phyloP scores from a whole-genome alignment of 2,797 vertebrate species.

The Malacoraja senta region DNA sequence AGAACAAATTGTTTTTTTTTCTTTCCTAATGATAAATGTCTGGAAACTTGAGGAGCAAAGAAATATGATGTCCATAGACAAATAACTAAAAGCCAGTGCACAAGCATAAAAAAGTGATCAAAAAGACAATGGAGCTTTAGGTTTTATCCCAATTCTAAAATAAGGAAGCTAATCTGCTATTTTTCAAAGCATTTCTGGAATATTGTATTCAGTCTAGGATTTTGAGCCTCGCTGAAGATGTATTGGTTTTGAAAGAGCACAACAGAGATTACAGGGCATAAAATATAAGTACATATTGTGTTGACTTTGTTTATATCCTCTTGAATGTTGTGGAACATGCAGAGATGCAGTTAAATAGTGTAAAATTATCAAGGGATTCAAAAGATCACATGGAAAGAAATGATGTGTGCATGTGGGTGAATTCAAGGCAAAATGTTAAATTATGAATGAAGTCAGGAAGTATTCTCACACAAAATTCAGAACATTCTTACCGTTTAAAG shows the following conservation, averaged over 20 bases:
- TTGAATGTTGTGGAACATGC: not conserved
- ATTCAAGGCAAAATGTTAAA: not conserved
- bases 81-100: not conserved
- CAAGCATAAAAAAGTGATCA: not conserved
- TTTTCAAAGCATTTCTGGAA: not conserved
- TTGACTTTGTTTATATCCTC: not conserved
- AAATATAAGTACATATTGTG: not conserved
- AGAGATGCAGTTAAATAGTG: not conserved
- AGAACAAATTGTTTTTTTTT: not conserved
- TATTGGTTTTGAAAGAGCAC: not conserved
- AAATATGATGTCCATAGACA: not conserved
- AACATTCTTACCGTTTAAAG: not conserved
- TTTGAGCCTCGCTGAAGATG: not conserved
- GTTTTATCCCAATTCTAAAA: not conserved
- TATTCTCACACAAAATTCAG: not conserved
- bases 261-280: not conserved
- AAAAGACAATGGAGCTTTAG: not conserved
- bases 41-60: not conserved
- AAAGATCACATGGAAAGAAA: not conserved
- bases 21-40: not conserved
- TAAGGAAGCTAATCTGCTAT: not conserved
- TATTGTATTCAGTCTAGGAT: not conserved
- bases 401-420: not conserved
- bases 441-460: not conserved
- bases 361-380: not conserved